Conservation (phyloP, 1,140 invertebrate species). For the Chironomus striatipennis region DNA sequence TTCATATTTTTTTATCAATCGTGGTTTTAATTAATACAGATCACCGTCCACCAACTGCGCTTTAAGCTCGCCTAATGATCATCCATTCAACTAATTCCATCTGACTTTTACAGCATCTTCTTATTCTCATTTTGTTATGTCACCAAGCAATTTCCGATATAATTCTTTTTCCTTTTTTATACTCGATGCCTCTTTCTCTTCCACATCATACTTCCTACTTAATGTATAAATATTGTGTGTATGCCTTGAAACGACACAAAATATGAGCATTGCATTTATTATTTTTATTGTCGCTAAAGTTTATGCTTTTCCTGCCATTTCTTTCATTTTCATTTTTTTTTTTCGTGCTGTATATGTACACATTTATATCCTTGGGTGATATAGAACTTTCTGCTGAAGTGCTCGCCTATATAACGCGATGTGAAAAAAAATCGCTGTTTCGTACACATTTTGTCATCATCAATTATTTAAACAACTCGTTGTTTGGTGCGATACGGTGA, state of each 20-base stretch:
- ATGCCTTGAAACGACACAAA: constrained; percentile 4
- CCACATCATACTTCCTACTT: background rate
- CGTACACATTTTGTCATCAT: constrained; percentile 2
- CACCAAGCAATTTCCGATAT: constrained; percentile 1
- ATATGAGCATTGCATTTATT: constrained; percentile 14
- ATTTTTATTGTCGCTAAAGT: constrained; percentile 9
- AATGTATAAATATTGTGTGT: background rate
- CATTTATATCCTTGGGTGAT: constrained; percentile 6
- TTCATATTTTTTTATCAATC: too few relatives aligned
- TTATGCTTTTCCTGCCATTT: background rate
- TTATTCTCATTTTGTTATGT: background rate
- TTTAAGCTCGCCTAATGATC: too few relatives aligned
- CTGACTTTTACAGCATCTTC: too few relatives aligned
- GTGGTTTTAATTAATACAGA: too few relatives aligned
- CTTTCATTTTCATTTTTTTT: background rate
- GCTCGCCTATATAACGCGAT: background rate
- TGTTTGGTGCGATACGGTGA: background rate
- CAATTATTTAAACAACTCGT: constrained; percentile 14
- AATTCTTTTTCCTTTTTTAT: background rate
- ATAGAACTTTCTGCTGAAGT: background rate
- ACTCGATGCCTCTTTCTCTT: too few relatives aligned
- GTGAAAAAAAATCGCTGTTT: background rate
- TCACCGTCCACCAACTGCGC: too few relatives aligned
- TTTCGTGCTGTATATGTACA: background rate
- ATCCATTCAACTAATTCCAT: too few relatives aligned